Base-by-base conservation (phyloP, 2,113 vertebrate species). In the Equus przewalskii region DNA sequence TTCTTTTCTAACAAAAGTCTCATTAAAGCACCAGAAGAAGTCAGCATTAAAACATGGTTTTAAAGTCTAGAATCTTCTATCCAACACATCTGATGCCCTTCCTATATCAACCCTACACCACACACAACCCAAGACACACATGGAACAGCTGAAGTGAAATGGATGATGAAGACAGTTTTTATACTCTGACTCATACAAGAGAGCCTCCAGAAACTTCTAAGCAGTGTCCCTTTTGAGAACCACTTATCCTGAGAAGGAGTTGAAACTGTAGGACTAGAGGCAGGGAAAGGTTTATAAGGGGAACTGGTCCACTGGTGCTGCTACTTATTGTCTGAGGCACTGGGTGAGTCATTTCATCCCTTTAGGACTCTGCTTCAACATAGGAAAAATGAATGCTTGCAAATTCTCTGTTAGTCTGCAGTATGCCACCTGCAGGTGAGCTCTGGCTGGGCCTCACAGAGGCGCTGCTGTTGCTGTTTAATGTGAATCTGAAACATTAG, bases 291-390 rank as follows among this genome's bases (percentile, higher is more conserved):
- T 30, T 46, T 21, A n/a, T 1, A 24, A 85, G 56, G 12, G 58
- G 14, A 54, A 11, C n/a, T 64, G 62, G 24, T 30, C 21, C 7
- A 26, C 41, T 41, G n/a, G 44, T 0, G 21, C 18, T 33, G 41
- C 49, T n/a, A 46, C 64, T 22, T 28, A 15, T 22, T 60, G 56
- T 58, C 4, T 4, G 13, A 79, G 54, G 46, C 56, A 36, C 10
- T 0, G 0, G 4, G 81, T 54, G 49, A 91, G 33, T 26, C 75
- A 82, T n/a, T 36, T 19, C 3, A 2, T 33, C 4, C 28, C 21
- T 41, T 60, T 30, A 21, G 56, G 49, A 30, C 56, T 90, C 67
- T 41, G 64, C 21, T 21, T 60, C 56, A 13, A 49, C 30, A 5
- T 67, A 16, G 83, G 73, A 87, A 28, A 83, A 83, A 4, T 1